phyloP scores from a whole-genome alignment of 2,888 invertebrate species.

The Leptinotarsa tumamoca region DNA sequence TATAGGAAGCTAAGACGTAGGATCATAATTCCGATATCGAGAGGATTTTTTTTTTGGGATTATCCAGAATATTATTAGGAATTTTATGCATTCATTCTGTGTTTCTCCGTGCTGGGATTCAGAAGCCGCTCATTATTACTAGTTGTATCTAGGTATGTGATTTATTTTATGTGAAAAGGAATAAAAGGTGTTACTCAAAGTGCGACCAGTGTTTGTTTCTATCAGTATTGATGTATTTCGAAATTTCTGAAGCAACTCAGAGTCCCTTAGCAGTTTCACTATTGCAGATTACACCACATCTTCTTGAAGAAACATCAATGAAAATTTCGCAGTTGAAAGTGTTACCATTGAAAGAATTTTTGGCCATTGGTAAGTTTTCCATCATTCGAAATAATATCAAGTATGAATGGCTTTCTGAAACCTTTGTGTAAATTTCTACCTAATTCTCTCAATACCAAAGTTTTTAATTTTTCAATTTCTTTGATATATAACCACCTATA shows the following conservation, averaged over 20 bases:
- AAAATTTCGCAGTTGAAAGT: neutral
- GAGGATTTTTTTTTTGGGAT: too few relatives aligned
- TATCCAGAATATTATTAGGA: too few relatives aligned
- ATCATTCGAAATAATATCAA: neutral
- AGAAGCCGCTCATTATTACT: too few relatives aligned
- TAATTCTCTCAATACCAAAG: neutral
- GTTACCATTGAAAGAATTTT: neutral
- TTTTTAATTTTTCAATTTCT: neutral
- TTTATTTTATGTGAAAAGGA: too few relatives aligned
- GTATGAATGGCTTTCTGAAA: neutral
- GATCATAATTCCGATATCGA: too few relatives aligned
- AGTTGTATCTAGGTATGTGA: too few relatives aligned
- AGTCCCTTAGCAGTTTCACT: neutral
- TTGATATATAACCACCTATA: neutral
- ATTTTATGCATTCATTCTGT: too few relatives aligned
- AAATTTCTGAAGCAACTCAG: neutral
- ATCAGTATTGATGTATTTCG: conserved; percentile 2
- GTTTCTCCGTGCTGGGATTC: too few relatives aligned
- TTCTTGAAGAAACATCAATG: neutral
- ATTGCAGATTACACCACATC: conserved; percentile 17
- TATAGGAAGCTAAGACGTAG: too few relatives aligned
- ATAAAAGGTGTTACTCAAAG: too few relatives aligned
- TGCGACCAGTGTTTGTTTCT: too few relatives aligned
- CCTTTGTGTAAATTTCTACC: neutral
- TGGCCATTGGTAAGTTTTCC: neutral